These are phyloP conservation scores for Smutsia temminckii DNA, from an alignment of 2,797 vertebrate species.

Conservation along the genomic window DNA sequence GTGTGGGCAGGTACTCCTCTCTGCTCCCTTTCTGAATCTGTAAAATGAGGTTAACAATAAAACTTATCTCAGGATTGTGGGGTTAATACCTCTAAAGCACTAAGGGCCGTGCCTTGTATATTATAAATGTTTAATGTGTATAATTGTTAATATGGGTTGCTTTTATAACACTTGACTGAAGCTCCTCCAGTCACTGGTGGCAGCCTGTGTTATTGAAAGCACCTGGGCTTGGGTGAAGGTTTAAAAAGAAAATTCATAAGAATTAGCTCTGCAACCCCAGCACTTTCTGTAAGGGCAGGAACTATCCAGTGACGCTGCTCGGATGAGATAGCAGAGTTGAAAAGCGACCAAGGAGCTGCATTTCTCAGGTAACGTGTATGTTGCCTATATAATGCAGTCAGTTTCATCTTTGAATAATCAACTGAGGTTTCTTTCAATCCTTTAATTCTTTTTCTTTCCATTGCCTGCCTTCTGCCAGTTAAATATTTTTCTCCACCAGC, in stretches of 20 bases:
- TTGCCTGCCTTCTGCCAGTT: background rate
- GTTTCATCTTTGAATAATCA: conserved; percentile 30
- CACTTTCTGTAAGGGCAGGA: background rate
- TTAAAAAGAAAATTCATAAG: background rate
- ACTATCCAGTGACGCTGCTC: background rate
- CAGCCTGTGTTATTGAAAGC: background rate
- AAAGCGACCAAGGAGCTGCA: background rate
- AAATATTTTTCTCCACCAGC: background rate
- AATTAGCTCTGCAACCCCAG: background rate
- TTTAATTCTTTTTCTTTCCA: conserved; percentile 28
- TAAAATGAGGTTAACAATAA: background rate
- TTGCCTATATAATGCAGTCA: background rate
- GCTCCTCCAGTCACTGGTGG: background rate
- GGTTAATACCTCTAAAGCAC: background rate
- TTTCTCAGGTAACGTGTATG: background rate
- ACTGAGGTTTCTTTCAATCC: conserved; percentile 41
- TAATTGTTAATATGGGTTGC: background rate
- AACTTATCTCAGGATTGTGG: background rate
- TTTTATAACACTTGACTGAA: background rate
- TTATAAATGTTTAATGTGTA: background rate
- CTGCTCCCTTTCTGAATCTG: background rate
- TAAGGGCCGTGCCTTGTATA: background rate
- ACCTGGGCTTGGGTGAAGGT: background rate
- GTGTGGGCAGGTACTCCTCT: background rate
- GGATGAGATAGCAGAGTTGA: background rate